These are phyloP conservation scores for Aix galericulata DNA, from an alignment of 2,113 vertebrate genomes.

Conservation along the genomic window DNA sequence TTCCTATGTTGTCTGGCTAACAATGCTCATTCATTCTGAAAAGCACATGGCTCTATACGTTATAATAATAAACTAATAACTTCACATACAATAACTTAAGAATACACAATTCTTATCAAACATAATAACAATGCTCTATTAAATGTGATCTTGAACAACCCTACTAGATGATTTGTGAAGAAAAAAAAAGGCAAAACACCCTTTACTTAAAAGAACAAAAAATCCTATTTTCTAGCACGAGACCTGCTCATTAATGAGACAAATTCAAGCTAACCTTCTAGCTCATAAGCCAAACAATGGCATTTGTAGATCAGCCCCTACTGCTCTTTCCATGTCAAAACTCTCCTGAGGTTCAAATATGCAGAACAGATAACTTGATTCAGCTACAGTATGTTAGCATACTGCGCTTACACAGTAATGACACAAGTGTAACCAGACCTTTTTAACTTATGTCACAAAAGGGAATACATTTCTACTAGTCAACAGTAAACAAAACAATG, in stretches of 20 bases:
- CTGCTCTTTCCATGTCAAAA: background rate
- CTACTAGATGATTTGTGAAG: background rate
- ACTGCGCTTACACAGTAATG: background rate
- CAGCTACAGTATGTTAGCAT: background rate
- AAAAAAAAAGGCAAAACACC: background rate
- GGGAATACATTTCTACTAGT: background rate
- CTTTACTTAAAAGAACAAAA: background rate
- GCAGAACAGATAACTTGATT: background rate
- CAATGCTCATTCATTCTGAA: background rate
- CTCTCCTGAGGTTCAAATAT: background rate
- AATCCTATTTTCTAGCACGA: background rate
- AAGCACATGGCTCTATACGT: background rate
- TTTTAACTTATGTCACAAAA: background rate
- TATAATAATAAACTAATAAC: background rate
- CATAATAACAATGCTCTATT: background rate
- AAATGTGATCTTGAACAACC: background rate
- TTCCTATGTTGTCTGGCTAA: background rate
- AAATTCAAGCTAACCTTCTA: background rate
- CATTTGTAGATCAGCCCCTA: background rate
- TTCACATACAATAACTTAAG: background rate
- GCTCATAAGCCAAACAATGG: background rate
- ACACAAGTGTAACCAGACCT: background rate
- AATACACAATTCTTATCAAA: background rate
- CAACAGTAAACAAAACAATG: background rate
- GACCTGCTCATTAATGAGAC: background rate